These are phyloP conservation scores for Asbolus verrucosus DNA, from an alignment of 1,140 invertebrate genomes.

Conservation along the genomic window DNA sequence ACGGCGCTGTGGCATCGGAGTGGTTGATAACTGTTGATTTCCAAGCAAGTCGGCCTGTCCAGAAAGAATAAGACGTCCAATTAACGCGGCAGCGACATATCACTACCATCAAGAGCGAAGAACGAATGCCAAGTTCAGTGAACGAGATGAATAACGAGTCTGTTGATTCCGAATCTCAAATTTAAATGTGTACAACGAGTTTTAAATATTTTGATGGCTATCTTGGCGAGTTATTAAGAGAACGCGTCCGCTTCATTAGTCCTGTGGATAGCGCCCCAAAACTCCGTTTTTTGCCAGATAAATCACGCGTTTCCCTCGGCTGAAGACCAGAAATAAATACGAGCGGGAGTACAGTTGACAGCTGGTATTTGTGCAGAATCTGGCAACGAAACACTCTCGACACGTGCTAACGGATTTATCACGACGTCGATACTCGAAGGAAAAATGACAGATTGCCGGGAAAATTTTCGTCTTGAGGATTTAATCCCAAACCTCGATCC, in stretches of 20 bases:
- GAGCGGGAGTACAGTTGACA: too few relatives aligned
- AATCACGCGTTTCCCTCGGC: too few relatives aligned
- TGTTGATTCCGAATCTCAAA: slow-evolving; percentile 43
- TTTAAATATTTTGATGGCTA: slow-evolving; percentile 47
- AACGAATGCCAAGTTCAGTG: slow-evolving; percentile 39
- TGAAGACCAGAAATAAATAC: too few relatives aligned
- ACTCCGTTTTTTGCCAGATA: not conserved
- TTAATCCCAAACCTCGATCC: too few relatives aligned
- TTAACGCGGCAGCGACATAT: slow-evolving; percentile 38
- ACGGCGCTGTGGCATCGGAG: too few relatives aligned
- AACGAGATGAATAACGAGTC: slow-evolving; percentile 46
- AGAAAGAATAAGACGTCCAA: slow-evolving; percentile 37
- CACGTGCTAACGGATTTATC: too few relatives aligned
- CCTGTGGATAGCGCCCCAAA: not conserved
- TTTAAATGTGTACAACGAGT: slow-evolving; percentile 36
- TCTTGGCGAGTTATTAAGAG: slow-evolving; percentile 23
- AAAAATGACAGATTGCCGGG: too few relatives aligned
- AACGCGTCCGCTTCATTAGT: slow-evolving; percentile 29
- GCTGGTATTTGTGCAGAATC: not conserved
- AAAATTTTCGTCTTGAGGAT: too few relatives aligned
- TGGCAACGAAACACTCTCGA: too few relatives aligned
- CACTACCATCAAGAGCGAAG: slow-evolving; percentile 19
- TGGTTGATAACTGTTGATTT: too few relatives aligned
- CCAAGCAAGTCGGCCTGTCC: too few relatives aligned
- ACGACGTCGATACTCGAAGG: too few relatives aligned